A percentile compares a stretch with the other conserved stretches of the same genome.
Conservation (phyloP, 2,113 vertebrate species). For the Protobothrops flavoviridis region DNA sequence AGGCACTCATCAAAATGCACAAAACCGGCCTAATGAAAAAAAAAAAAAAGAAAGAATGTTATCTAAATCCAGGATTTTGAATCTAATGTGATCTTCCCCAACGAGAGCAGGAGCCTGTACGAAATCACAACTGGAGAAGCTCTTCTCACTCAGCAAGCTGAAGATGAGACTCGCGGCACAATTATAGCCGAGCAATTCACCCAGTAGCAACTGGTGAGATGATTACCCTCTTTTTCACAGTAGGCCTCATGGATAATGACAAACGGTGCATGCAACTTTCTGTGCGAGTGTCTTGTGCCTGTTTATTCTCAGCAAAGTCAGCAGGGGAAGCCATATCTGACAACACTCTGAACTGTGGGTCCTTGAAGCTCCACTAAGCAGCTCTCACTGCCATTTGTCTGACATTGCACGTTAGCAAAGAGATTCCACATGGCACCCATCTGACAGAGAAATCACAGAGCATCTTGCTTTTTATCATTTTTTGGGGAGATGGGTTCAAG, state of each 20-base stretch:
- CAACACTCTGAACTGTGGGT: constrained; percentile 52
- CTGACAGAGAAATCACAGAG: constrained; percentile 44
- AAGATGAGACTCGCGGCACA: constrained; percentile 14
- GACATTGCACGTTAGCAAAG: constrained; percentile 50
- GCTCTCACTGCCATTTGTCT: constrained; percentile 51
- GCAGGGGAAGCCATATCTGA: constrained; percentile 37
- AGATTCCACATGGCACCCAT: constrained; percentile 60
- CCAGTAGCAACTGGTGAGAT: background rate
- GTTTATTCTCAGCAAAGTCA: constrained; percentile 48
- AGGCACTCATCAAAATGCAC: background rate
- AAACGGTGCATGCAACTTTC: constrained; percentile 15
- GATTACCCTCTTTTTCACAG: constrained; percentile 16
- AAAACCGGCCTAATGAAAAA: background rate
- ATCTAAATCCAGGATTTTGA: background rate
- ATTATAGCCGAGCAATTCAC: background rate
- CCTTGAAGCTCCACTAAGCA: constrained; percentile 56
- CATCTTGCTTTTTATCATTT: background rate
- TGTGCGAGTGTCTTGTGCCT: constrained; percentile 42
- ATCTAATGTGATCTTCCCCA: background rate
- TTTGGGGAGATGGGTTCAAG: background rate
- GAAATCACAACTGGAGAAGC: background rate
- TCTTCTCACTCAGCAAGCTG: constrained; percentile 10
- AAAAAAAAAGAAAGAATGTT: rapidly evolving
- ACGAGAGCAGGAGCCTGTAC: background rate
- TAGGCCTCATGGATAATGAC: constrained; percentile 21